Percentiles rank a stretch among this genome's conserved stretches.
These are phyloP conservation scores for Drosophila gaucha DNA, from an alignment of 2,888 invertebrate species.

Conservation along the genomic window DNA sequence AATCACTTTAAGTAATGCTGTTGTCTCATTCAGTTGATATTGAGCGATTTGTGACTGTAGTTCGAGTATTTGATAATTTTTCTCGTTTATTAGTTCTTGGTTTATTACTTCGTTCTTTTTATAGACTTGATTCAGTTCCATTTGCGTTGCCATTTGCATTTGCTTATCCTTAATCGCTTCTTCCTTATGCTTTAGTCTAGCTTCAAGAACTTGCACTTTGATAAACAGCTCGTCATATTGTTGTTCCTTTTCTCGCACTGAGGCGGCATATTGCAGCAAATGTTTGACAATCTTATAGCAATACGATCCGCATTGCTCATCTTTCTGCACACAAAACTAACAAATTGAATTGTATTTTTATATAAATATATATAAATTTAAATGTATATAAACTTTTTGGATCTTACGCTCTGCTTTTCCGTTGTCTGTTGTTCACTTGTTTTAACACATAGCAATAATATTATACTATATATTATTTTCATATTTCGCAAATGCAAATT, in stretches of 20 bases:
- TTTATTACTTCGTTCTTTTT: background rate
- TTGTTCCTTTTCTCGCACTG: constrained; percentile 8
- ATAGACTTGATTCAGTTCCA: constrained; percentile 5
- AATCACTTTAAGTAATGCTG: background rate
- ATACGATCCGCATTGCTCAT: constrained; percentile 11
- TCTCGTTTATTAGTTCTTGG: background rate
- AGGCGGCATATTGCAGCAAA: constrained; percentile 6
- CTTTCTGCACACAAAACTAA: background rate
- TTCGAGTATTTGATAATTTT: background rate
- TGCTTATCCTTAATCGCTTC: background rate
- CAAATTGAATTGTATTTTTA: background rate
- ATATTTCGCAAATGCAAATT: background rate
- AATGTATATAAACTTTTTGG: background rate
- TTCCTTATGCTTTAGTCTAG: background rate
- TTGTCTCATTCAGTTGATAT: background rate
- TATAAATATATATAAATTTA: background rate
- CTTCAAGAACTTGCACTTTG: constrained; percentile 3
- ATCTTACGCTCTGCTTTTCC: background rate
- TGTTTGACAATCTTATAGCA: constrained; percentile 27
- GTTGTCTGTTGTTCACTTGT: constrained; percentile 8
- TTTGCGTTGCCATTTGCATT: constrained; percentile 1
- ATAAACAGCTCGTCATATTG: background rate
- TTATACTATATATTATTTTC: background rate
- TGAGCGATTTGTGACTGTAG: background rate
- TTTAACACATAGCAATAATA: constrained; percentile 5